Conservation (phyloP, 2,888 invertebrate species). For the Cheilosia pagana region DNA sequence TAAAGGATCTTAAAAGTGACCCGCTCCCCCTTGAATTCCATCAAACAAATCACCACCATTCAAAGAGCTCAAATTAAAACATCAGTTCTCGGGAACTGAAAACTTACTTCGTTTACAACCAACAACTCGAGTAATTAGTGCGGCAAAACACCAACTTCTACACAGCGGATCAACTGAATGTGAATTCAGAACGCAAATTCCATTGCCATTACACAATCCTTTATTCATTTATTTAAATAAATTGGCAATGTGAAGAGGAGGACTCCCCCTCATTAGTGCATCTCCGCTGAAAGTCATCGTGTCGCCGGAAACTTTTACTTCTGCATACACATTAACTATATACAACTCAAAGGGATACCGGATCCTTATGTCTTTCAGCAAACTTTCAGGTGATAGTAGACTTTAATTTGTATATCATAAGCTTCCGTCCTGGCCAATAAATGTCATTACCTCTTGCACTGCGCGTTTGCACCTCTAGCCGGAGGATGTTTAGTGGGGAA, state of each 20-base stretch:
- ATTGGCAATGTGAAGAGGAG: constrained; percentile 20
- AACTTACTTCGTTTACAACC: constrained; percentile 16
- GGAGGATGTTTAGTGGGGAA: constrained; percentile 54
- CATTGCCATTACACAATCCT: constrained; percentile 52
- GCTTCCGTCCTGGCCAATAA: constrained; percentile 69
- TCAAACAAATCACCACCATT: constrained; percentile 12
- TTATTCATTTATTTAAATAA: constrained; percentile 69
- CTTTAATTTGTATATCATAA: constrained; percentile 71
- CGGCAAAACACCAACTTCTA: constrained; percentile 59
- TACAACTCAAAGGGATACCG: constrained; percentile 38
- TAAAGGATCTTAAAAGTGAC: neutral
- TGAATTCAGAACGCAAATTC: constrained; percentile 42
- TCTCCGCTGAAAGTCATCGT: constrained; percentile 9
- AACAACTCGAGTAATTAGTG: constrained; percentile 57
- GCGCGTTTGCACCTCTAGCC: neutral
- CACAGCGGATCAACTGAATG: constrained; percentile 40
- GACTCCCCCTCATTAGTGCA: constrained; percentile 52
- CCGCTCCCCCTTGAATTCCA: constrained; percentile 27
- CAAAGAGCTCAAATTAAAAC: constrained; percentile 48
- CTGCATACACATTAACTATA: constrained; percentile 38
- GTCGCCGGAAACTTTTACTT: constrained; percentile 18
- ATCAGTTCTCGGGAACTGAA: constrained; percentile 31
- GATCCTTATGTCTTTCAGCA: constrained; percentile 35
- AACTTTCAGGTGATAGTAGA: constrained; percentile 70
- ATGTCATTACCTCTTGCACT: constrained; percentile 51